phyloP scores from a whole-genome alignment of 2,113 vertebrate species.

The Eurypyga helias region DNA sequence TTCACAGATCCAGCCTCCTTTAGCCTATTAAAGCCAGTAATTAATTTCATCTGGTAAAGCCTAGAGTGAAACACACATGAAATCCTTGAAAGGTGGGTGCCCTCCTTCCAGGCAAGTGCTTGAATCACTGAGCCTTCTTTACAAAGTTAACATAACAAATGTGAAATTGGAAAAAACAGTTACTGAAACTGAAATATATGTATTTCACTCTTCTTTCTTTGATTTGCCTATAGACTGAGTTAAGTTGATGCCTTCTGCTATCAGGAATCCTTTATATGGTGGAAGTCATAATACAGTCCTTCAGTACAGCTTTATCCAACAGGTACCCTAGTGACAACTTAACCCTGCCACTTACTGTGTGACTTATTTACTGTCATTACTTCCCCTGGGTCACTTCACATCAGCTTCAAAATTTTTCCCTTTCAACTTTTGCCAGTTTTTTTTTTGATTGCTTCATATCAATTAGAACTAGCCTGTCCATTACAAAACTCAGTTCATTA shows the following conservation, averaged over 20 bases:
- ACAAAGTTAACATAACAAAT: no score
- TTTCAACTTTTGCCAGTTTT: background rate
- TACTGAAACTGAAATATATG: no score
- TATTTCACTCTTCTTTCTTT: no score
- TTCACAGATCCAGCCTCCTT: background rate
- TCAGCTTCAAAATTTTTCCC: background rate
- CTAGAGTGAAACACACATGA: background rate
- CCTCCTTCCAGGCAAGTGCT: background rate
- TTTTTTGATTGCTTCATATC: background rate
- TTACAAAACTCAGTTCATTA: background rate
- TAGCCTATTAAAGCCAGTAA: background rate
- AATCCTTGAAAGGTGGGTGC: background rate
- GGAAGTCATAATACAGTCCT: no score
- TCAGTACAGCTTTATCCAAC: background rate
- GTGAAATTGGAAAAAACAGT: no score
- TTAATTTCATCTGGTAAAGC: background rate
- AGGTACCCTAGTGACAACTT: background rate
- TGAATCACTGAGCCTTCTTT: background rate
- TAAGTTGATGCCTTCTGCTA: no score
- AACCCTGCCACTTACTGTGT: background rate
- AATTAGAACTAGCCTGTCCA: background rate
- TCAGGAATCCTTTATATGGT: no score
- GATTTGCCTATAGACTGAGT: no score
- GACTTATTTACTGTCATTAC: background rate
- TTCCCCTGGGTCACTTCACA: background rate